Percentiles rank a stretch among this genome's conserved stretches.
Conservation (phyloP, 2,797 vertebrate genomes). For the Sparus aurata region DNA sequence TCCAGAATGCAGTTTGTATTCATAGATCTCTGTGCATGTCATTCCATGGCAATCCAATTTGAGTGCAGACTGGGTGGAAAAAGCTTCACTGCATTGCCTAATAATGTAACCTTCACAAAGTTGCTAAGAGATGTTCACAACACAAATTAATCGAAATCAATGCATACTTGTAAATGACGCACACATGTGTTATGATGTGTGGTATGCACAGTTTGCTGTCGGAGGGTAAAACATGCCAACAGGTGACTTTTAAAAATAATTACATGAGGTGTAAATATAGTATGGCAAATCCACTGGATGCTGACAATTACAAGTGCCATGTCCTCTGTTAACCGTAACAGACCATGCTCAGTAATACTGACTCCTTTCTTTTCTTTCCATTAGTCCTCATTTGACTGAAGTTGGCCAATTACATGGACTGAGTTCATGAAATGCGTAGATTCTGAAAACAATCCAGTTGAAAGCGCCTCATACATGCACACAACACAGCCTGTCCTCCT, state of each 20-base stretch:
- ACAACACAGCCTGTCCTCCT: background rate
- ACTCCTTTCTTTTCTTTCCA: background rate
- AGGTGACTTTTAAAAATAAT: background rate
- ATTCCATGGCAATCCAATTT: background rate
- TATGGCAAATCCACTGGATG: background rate
- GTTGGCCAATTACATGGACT: background rate
- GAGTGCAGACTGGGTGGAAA: background rate
- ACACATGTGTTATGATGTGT: background rate
- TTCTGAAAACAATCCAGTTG: conserved; percentile 1
- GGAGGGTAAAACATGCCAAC: background rate
- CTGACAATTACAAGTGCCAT: background rate
- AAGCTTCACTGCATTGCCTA: background rate
- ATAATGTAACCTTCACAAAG: background rate
- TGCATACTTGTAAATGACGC: background rate
- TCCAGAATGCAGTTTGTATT: background rate
- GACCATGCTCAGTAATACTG: background rate
- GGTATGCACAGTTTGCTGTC: background rate
- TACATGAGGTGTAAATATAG: background rate
- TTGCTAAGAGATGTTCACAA: background rate
- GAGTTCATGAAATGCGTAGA: background rate
- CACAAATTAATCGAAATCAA: background rate
- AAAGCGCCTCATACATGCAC: background rate
- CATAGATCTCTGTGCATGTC: background rate
- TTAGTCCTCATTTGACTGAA: background rate
- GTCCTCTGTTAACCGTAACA: background rate